Evolutionary conservation across 2,888 invertebrate species (phyloP).

Genomic region (Drosophila mercatorum): DNA sequence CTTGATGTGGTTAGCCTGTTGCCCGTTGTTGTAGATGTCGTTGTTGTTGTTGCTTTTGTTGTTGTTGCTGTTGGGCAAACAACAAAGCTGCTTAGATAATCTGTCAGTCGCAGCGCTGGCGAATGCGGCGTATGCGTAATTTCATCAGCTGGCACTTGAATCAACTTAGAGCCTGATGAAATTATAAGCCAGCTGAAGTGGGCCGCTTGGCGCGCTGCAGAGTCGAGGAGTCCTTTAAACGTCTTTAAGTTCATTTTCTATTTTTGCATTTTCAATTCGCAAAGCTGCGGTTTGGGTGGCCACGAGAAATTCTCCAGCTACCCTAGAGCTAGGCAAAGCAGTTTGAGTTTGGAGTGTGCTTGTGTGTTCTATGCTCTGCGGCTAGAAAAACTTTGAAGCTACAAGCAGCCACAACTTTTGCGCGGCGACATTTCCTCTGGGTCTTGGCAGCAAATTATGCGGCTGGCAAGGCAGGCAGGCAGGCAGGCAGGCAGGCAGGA

Average conservation of each 20-base stretch:
- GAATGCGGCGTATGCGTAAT: slow-evolving; percentile 52
- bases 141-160: slow-evolving; percentile 47
- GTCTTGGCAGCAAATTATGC: slow-evolving; percentile 68
- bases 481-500: neutral
- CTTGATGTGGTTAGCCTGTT: slow-evolving; percentile 49
- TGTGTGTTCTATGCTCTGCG: slow-evolving; percentile 29
- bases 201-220: neutral
- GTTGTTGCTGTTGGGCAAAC: slow-evolving; percentile 15
- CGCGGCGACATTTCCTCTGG: slow-evolving; percentile 68
- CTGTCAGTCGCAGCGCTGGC: slow-evolving; percentile 27
- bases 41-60: slow-evolving; percentile 4
- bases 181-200: slow-evolving; percentile 39
- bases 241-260: slow-evolving; percentile 58
- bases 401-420: slow-evolving; percentile 60
- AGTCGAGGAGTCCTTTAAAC: slow-evolving; percentile 36
- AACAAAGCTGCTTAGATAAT: slow-evolving; percentile 39
- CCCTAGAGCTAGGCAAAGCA: slow-evolving; percentile 51
- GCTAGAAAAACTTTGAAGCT: slow-evolving; percentile 58
- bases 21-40: slow-evolving; percentile 6
- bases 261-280: slow-evolving; percentile 27
- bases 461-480: slow-evolving; percentile 26
- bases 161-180: slow-evolving; percentile 65
- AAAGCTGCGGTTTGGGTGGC: neutral
- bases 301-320: slow-evolving; percentile 56
- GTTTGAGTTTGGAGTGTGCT: slow-evolving; percentile 11